Evolutionary conservation across 2,113 vertebrate genomes (phyloP).

Genomic region (Mesoclemmys tuberculata): DNA sequence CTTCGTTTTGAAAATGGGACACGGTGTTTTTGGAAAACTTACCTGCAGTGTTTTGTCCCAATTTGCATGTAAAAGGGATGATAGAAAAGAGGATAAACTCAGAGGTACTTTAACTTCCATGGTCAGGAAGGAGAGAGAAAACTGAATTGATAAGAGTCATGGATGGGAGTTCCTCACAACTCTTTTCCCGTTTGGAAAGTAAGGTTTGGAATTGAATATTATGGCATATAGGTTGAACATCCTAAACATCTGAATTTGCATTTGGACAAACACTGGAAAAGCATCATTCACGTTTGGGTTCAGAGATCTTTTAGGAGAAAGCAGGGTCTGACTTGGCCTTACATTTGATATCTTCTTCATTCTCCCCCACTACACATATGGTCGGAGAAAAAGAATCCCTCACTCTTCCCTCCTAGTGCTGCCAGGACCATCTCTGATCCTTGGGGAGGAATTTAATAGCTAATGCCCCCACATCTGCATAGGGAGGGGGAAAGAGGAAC

Average conservation of each 20-base stretch:
- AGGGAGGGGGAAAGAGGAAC: not conserved
- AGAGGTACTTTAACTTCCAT: not conserved
- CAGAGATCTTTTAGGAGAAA: not conserved
- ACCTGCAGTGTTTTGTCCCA: not conserved
- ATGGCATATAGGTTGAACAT: not conserved
- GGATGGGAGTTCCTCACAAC: not conserved
- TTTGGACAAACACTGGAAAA: not conserved
- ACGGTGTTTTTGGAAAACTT: not conserved
- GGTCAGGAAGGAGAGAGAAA: not conserved
- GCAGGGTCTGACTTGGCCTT: not conserved
- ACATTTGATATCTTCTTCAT: not conserved
- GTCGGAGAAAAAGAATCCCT: too few relatives aligned
- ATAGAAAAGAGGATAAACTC: not conserved
- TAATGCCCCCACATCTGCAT: not conserved
- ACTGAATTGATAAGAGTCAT: not conserved
- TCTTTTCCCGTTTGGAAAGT: not conserved
- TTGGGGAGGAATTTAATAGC: not conserved
- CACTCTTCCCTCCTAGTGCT: fast-evolving
- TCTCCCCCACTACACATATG: too few relatives aligned
- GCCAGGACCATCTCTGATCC: not conserved
- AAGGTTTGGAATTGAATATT: not conserved
- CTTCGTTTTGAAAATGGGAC: not conserved
- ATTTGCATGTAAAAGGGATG: not conserved
- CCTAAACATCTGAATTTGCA: not conserved
- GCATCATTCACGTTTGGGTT: not conserved